Base-by-base conservation (phyloP, 2,888 invertebrate species). In the Lochmaea crataegi region DNA sequence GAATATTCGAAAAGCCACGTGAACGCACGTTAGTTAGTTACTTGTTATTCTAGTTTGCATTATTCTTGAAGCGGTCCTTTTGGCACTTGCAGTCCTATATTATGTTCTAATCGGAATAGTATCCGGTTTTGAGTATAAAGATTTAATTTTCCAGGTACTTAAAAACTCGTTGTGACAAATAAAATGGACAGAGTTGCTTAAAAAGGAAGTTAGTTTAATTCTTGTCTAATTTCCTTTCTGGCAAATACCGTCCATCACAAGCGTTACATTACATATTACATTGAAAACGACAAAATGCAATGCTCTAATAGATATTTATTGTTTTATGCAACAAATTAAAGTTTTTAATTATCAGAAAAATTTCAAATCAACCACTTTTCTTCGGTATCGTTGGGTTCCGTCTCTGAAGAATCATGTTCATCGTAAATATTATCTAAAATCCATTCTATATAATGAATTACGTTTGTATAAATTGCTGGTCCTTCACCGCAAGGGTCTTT, bases 391-490 rank as follows among this genome's bases (percentile, higher is more conserved):
- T 32, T 32, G 14, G 12, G 2, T 32, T 65, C 26, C 16, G 32
- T 7, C 14, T 65, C 32, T 16, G 42, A 42, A 18, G 22, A 48
- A 14, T 58, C 65, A 26, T 53, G 16, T 70, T 65, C 57, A 11
- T 48, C 58, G 32, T 32, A 45, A 18, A 74, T 65, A 89, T 91
- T 45, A 94, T 91, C 88, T 74, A 91, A 82, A 75, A 92, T 90
- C 92, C 92, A 92, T 57, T 88, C 83, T 83, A 90, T 86, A 77
- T 90, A 92, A 71, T 86, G 81, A 0, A 88, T 84, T 0, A 91
- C 85, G 70, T 88, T 87, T 0, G 91, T 91, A 82, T 92, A 92
- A 4, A 92, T 88, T 0, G 90, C 91, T 0, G 92, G 92, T n/a
- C 84, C 86, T 0, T 87, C 73, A 1, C 91, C 91, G 74, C 88